Base-by-base conservation (phyloP, 2,113 vertebrate genomes). In the Poecilia latipinna region DNA sequence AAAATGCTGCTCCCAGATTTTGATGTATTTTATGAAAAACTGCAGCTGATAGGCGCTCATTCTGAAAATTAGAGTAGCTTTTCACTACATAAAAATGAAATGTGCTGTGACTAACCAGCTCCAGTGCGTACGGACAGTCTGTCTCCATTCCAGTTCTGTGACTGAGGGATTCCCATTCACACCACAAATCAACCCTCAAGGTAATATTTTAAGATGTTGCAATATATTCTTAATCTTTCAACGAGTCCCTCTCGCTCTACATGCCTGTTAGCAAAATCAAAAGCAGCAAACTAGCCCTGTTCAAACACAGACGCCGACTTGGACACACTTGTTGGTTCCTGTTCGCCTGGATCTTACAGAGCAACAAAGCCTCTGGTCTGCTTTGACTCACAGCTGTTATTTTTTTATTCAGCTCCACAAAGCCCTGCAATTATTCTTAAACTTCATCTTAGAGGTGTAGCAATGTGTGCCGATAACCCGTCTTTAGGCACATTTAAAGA, bases 371-470 rank as follows among this genome's bases (percentile, higher is more conserved):
- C 22, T n/a, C 42, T 29, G 15, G 75, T 71, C 35, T 32, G 39
- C 22, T 68, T 65, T 79, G 74, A 83, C 79, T 87, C 77, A 79
- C 82, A 77, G 86, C 82, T 80, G 75, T 67, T 83, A 39, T 68
- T 82, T 79, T 79, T 85, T 70, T 42, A 33, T 74, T 82, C 69
- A 79, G 68, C 33, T 39, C 57, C 57, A 78, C 64, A 85, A 85
- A 83, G 78, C 80, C 77, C 37, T n/a, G 65, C 75, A 83, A 84
- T 87, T 80, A 90, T 68, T 31, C 39, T 33, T 3, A 35, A 73
- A 83, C 85, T 61, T 32, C 35, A 70, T 54, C 60, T 60, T 82
- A 71, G 82, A 90, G 69, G 75, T 83, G 81, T 60, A 81, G 81
- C 62, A 60, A 51, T 28, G 65, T 74, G 74, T 39, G 17, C 76